Base-by-base conservation (phyloP, 2,888 invertebrate genomes). In the Plemyria rubiginata region DNA sequence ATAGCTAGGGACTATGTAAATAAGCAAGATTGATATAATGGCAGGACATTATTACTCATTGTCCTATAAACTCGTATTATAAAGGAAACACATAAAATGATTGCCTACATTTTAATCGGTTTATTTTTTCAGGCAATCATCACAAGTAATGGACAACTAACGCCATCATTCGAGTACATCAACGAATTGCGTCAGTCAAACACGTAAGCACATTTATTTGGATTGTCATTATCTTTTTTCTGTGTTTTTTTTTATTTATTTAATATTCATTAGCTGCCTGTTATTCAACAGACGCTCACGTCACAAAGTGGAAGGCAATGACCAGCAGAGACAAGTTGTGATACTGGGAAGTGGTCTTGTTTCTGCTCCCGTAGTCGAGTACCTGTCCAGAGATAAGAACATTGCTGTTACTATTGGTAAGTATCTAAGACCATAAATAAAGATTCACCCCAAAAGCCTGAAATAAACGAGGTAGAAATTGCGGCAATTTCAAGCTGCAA, bases 301-400 rank as follows among this genome's bases (percentile, higher is more conserved):
- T 2, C 96, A 97, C 77, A 97, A 96, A 83, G 94, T 96, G 48
- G 95, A 95, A 74, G 94, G 94, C 11, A 92, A 93, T 45, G 94
- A 94, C 45, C 93, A 93, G 46, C 93, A 94, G 73, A 96, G 96
- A 71, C 94, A 95, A 59, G 96, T 99, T 0, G 94, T 99, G 9
- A 96, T 99, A 2, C 93, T 99, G 11, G 99, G 99, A 0, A 98
- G 99, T 41, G 99, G 99, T 0, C 96, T 97, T 80, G 99, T 99
- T 0, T 96, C 98, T 0, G 96, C 97, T 0, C 99, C 99, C 0
- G 94, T 99, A 0, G 97, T 99, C 0, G 99, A 99, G 83, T 99
- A 99, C 90, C 93, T 99, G 32, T 94, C 97, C 60, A 94, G 97
- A 54, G 97, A 98, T 78, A 94, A 95, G 69, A 95, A 96, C 67